Evolutionary conservation across 2,797 vertebrate genomes (phyloP), one percentile per base, ranked within the genome.

Genomic region (Chaenodraco wilsoni): DNA sequence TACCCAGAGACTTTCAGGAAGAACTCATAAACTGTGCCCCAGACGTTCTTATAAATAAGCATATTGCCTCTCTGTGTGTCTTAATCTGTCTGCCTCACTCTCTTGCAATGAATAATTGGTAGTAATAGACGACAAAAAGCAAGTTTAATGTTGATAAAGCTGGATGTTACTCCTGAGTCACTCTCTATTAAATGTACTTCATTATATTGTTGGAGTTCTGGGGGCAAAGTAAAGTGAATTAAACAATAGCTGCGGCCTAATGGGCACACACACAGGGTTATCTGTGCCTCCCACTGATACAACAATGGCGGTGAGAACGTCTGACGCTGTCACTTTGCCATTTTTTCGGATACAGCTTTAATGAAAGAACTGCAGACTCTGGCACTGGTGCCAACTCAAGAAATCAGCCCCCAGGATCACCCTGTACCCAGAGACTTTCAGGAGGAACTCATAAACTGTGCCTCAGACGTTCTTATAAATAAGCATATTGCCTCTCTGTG

Each of bases 211-310:
- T 57, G 27, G 50, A 68, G 76, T 64, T 87, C 69, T 72, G 46
- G 63, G 50, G 23, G 48, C 3, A 63, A 67, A 54, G 12, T 54
- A 55, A 69, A 68, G 52, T 59, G 52, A 78, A 81, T 84, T 72
- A 84, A 60, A 83, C 54, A 74, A 78, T 55, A 23, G 58, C 41
- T 69, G 48, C 65, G 21, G 17, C 19, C 43, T 74, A 78, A 84
- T 79, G 65, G 78, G 37, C 37, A 51, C 72, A 66, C 61, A 80
- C 27, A 77, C 70, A 49, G 68, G 66, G 75, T 87, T 87, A 84
- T 83, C 72, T 75, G 57, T 84, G 69, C 82, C 82, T 79, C 67
- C 74, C 72, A 72, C 78, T 76, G 71, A 83, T 78, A 44, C 21
- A 70, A 84, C 79, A 83, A 78, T 76, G 81, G 78, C 76, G 78